Evolutionary conservation across 2,888 invertebrate genomes (phyloP), one percentile per base, ranked within the genome.

Genomic region (Monoplex corrugatus): DNA sequence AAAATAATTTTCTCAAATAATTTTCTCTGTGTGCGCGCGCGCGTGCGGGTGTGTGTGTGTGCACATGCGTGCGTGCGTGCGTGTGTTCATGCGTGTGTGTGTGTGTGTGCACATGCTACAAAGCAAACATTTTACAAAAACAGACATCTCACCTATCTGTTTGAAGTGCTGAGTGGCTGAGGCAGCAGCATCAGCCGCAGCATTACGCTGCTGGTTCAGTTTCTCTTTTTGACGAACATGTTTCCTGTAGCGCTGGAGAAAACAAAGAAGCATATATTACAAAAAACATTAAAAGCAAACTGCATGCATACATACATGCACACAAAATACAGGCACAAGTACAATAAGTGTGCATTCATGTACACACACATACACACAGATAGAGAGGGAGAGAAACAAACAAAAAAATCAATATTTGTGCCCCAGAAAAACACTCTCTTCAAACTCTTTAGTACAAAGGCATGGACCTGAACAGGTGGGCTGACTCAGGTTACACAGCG

Each of bases 181-280:
- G 93, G 96, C 88, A 45, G 87, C 50, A 2, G 45, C 45, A 16
- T 91, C 91, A 16, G 83, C 95, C 32, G 95, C 94, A 83, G 94
- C 93, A 88, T 96, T 95, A 90, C 95, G 95, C 82, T 95, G 91
- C 78, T 92, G 90, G 38, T 87, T 35, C 44, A 91, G 88, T 63
- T 90, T 90, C 63, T 91, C 90, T 44, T 95, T 96, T 93, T 96
- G 95, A n/a, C 96, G 95, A 13, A 96, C 94, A 94, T 97, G 97
- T 92, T 96, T 96, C 90, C 96, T 96, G 92, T 96, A 96, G 91
- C 96, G 96, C 97, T 97, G 95, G 44, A 94, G 94, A 90, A 82
- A 43, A 38, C 32, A 19, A 38, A 35, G 16, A 78, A 78, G 38
- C n/a, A n/a, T n/a, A n/a, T n/a, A n/a, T n/a, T 10, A 50, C 50